Base-by-base conservation (phyloP, 2,888 invertebrate species). In the Meiosimyza decipiens region DNA sequence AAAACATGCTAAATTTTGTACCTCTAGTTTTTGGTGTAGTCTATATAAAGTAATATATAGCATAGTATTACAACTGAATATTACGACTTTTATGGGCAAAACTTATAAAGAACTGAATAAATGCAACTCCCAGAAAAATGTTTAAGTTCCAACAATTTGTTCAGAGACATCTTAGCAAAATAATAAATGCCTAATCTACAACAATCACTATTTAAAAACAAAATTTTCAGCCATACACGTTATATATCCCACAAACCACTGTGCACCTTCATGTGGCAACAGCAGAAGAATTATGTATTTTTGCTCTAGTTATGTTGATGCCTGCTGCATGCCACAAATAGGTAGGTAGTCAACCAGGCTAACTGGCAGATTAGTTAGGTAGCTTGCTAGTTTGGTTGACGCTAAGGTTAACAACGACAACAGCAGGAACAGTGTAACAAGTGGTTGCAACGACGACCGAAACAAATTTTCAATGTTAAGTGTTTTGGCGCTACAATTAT, bases 401-500 rank as follows among this genome's bases (percentile, higher is more conserved):
- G 40, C 40, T 40, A 40, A 40, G 40, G 40, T 40, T 40, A 40
- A 33, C 60, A 40, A 47, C 66, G 12, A 16, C n/a, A 54, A 18
- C 66, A 33, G 54, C 33, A 33, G 15, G 7, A 15, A 18, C 9
- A n/a, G 60, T 2, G n/a, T 11, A 28, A 18, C 59, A 59, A 15
- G 59, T 33, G 33, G 33, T 15, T 12, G 50, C 28, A 16, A 13
- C 13, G 52, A 52, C 60, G n/a, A 62, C 50, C 49, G 62, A 33
- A 70, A 50, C 57, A 62, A 28, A 69, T 49, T 40, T 22, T 59
- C 50, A 40, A 70, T 70, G 40, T 70, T 60, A 70, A 70, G 62
- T 70, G 70, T 70, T 70, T 70, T 60, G 52, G 70, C 70, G 62
- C 62, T 62, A 51, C 55, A 62, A 70, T 70, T 70, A 70, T 70